A percentile compares a stretch with the other conserved stretches of the same genome.
phyloP scores from a whole-genome alignment of 2,113 vertebrate species.

The Pungitius pungitius region DNA sequence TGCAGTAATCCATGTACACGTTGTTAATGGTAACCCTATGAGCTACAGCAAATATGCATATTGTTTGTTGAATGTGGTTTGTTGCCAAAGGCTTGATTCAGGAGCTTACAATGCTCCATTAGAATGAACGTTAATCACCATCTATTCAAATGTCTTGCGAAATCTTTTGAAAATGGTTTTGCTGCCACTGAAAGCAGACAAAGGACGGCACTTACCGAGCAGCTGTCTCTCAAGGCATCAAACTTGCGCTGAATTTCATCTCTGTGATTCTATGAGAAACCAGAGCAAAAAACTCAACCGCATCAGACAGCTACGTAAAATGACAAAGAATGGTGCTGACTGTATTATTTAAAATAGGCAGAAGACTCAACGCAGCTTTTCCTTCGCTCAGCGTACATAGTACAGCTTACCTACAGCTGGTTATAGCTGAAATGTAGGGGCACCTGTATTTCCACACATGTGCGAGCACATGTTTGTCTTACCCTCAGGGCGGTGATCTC shows the following conservation, averaged over 20 bases:
- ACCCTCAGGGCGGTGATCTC: slow-evolving; percentile 98
- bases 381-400: neutral
- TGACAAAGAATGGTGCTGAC: neutral
- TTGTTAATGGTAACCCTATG: neutral
- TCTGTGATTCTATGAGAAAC: slow-evolving; percentile 77
- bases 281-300: slow-evolving; percentile 12
- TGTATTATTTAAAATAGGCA: neutral
- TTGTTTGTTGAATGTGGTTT: slow-evolving; percentile 19
- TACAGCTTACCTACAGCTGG: neutral
- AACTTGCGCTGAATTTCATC: slow-evolving; percentile 99
- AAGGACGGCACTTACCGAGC: slow-evolving; percentile 89
- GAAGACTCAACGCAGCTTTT: neutral
- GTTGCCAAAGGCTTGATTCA: slow-evolving; percentile 2
- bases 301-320: neutral
- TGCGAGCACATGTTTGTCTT: slow-evolving; percentile 46
- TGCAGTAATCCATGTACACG: neutral
- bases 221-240: slow-evolving; percentile 98
- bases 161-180: slow-evolving; percentile 5
- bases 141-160: slow-evolving; percentile 16
- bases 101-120: slow-evolving; percentile 1
- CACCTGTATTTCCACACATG: slow-evolving; percentile 10
- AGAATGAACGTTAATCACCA: neutral
- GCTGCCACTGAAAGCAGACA: slow-evolving; percentile 11
- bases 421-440: neutral
- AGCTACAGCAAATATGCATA: neutral